These are phyloP conservation scores for Pungitius pungitius DNA, from an alignment of 2,113 vertebrate species.

Conservation along the genomic window DNA sequence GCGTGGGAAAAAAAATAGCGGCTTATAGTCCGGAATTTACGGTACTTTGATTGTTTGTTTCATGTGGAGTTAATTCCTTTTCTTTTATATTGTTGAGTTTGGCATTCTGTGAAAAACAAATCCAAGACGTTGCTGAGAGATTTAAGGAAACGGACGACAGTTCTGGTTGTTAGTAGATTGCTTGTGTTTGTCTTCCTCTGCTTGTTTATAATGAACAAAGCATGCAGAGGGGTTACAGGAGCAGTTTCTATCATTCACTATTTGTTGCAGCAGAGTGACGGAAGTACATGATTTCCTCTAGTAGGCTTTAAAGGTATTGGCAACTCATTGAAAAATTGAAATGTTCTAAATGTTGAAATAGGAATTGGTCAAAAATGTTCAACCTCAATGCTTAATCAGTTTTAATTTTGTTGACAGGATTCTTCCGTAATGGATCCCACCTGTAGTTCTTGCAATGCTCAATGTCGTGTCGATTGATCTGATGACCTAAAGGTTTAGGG, in stretches of 20 bases:
- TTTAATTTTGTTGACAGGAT: not conserved
- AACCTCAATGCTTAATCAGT: not conserved
- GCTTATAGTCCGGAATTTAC: no score
- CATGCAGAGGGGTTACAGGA: not conserved
- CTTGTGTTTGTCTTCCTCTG: not conserved
- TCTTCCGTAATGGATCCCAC: not conserved
- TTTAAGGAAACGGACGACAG: not conserved
- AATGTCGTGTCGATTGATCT: not conserved
- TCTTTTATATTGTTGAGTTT: not conserved
- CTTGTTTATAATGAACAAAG: not conserved
- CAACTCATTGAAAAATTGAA: not conserved
- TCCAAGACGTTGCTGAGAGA: not conserved
- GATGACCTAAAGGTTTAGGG: slow-evolving; percentile 11
- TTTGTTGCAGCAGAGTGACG: not conserved
- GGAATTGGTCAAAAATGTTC: not conserved
- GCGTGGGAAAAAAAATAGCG: no score
- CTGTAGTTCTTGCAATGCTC: not conserved
- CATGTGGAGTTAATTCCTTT: not conserved
- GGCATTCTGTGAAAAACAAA: not conserved
- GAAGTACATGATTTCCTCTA: not conserved
- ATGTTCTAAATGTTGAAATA: not conserved
- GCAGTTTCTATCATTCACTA: no score
- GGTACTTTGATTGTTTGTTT: not conserved
- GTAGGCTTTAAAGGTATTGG: not conserved
- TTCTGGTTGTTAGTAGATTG: not conserved